A percentile compares a stretch with the other conserved stretches of the same genome.
phyloP scores from a whole-genome alignment of 2,888 invertebrate genomes.

The Gastrophysa polygoni region DNA sequence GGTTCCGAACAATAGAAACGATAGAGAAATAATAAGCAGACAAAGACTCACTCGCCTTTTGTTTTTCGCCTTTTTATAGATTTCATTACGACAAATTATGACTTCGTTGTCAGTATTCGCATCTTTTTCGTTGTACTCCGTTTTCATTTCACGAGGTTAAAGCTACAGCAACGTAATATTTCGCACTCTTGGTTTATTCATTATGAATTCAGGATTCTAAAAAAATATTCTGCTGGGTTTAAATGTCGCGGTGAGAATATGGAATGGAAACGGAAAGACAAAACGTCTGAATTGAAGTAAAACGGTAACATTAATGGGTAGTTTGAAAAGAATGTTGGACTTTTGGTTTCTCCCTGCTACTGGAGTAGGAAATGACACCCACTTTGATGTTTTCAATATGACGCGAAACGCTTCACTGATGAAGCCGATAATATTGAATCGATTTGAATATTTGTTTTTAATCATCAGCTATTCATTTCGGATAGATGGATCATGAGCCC shows the following conservation, averaged over 20 bases:
- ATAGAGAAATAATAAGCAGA: neutral
- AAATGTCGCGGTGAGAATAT: neutral
- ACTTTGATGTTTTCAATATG: no score
- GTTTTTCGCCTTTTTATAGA: constrained; percentile 1
- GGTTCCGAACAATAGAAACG: no score
- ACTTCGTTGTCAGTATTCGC: constrained; percentile 16
- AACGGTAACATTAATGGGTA: no score
- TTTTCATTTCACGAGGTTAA: neutral
- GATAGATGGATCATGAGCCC: no score
- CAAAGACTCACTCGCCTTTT: neutral
- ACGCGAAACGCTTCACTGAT: no score
- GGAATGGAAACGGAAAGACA: neutral
- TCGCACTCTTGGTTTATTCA: neutral
- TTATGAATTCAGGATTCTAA: neutral
- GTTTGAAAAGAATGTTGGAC: no score
- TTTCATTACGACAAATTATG: constrained; percentile 23
- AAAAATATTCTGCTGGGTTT: neutral
- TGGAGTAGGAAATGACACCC: no score
- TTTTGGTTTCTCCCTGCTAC: no score
- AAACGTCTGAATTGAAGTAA: no score
- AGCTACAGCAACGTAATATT: neutral
- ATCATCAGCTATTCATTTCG: no score
- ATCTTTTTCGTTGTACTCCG: neutral
- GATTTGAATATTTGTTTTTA: no score
- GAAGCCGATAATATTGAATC: no score